phyloP scores from a whole-genome alignment of 2,797 vertebrate species.

The Pangasius larnaudii region DNA sequence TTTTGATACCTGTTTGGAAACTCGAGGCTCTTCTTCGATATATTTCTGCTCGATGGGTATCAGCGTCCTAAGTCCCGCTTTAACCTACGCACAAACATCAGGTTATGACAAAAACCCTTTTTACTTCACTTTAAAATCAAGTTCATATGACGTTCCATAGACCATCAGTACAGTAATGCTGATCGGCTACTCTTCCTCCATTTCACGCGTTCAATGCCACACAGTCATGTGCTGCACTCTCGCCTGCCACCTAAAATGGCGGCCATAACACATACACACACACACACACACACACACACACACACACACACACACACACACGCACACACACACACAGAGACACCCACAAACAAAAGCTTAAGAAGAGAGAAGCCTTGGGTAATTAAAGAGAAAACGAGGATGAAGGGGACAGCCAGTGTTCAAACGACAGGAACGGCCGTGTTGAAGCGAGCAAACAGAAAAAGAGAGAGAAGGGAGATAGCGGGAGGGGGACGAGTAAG shows the following conservation, averaged over 20 bases:
- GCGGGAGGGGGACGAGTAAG: conserved; percentile 50
- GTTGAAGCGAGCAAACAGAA: conserved; percentile 48
- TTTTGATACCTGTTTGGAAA: conserved; percentile 95
- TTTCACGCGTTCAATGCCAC: conserved; percentile 49
- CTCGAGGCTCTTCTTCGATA: conserved; percentile 94
- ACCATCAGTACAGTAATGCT: background rate
- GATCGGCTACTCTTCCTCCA: conserved; percentile 46
- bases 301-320: conserved; percentile 54
- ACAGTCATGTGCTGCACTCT: conserved; percentile 46
- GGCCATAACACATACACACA: conserved; percentile 62
- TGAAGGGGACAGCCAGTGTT: conserved; percentile 61
- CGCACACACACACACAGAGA: conserved; percentile 48
- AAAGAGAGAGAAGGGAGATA: conserved; percentile 54
- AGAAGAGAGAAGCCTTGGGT: conserved; percentile 74
- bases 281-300: conserved; percentile 55
- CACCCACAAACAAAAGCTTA: conserved; percentile 69
- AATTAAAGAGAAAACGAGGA: conserved; percentile 73
- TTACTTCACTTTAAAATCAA: background rate
- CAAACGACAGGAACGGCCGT: conserved; percentile 55
- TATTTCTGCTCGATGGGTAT: conserved; percentile 97
- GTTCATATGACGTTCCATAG: background rate
- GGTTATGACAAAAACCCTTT: conserved; percentile 17
- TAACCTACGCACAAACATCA: conserved; percentile 79
- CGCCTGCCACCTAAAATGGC: conserved; percentile 74
- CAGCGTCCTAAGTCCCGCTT: conserved; percentile 93